Percentiles rank a stretch among this genome's conserved stretches.
Conservation (phyloP, 1,140 invertebrate species). For the Megalonaias nervosa region DNA sequence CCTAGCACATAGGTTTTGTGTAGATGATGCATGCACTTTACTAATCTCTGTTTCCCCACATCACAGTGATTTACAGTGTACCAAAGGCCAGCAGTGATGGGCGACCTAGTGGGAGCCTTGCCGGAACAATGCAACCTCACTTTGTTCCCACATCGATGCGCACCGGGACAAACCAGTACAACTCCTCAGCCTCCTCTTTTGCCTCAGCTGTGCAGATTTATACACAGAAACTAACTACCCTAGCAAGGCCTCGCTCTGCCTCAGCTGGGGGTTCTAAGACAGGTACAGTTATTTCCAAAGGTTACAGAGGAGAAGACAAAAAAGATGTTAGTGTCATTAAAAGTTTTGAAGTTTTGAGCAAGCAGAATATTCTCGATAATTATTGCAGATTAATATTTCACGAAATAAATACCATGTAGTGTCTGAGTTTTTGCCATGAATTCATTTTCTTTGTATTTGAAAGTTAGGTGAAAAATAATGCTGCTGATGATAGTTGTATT, state of each 20-base stretch:
- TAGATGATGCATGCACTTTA: no score
- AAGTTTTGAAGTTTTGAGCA: no score
- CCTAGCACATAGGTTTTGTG: no score
- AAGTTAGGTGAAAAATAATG: no score
- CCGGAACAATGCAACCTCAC: conserved; percentile 3
- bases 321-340: no score
- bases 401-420: no score
- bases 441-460: no score
- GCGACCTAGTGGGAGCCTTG: conserved; percentile 1
- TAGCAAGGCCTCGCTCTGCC: conserved; percentile 54
- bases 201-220: conserved; percentile 64
- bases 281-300: conserved; percentile 32
- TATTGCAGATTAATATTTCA: no score
- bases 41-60: not conserved
- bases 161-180: conserved; percentile 28
- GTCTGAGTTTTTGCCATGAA: no score
- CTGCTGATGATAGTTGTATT: no score
- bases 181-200: conserved; percentile 54
- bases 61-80: conserved; percentile 28
- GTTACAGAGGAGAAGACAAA: no score
- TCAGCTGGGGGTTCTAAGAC: conserved; percentile 39
- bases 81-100: conserved; percentile 29
- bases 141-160: not conserved
- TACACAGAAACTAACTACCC: conserved; percentile 55
- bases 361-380: no score